Evolutionary conservation across 2,113 vertebrate genomes (phyloP).

Genomic region (Chunga burmeisteri): DNA sequence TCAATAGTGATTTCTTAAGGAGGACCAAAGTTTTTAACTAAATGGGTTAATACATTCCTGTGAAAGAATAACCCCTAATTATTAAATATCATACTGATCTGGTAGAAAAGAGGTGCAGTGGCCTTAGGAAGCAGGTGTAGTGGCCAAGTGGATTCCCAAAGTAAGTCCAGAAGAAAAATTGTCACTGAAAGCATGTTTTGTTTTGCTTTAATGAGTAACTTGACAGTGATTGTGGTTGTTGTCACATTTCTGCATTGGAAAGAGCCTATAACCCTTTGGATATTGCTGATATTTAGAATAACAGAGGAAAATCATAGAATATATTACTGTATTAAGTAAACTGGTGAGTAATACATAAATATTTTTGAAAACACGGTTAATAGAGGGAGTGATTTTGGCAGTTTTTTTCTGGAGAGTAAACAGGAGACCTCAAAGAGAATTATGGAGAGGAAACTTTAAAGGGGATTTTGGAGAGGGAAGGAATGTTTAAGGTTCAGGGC

Average conservation of each 20-base stretch:
- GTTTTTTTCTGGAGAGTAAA: not conserved
- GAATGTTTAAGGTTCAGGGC: not conserved
- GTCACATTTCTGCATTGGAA: not conserved
- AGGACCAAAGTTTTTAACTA: not conserved
- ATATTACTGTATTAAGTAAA: not conserved
- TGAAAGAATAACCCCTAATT: not conserved
- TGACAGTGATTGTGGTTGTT: not conserved
- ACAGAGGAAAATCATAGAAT: not conserved
- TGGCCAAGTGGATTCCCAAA: not conserved
- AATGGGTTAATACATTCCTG: not conserved
- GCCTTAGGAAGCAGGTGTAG: not conserved
- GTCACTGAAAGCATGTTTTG: not conserved
- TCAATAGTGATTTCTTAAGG: not conserved
- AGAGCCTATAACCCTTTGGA: not conserved
- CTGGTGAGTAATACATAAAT: not conserved
- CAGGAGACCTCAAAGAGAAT: not conserved
- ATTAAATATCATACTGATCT: not conserved
- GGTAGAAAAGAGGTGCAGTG: not conserved
- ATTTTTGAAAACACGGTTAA: not conserved
- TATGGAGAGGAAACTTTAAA: not conserved
- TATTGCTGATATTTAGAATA: not conserved
- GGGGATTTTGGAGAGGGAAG: not conserved
- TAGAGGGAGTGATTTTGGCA: not conserved
- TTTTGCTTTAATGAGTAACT: not conserved
- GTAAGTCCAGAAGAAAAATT: not conserved